Conservation (phyloP, 2,113 vertebrate species). For the Xyliphius kryptos region DNA sequence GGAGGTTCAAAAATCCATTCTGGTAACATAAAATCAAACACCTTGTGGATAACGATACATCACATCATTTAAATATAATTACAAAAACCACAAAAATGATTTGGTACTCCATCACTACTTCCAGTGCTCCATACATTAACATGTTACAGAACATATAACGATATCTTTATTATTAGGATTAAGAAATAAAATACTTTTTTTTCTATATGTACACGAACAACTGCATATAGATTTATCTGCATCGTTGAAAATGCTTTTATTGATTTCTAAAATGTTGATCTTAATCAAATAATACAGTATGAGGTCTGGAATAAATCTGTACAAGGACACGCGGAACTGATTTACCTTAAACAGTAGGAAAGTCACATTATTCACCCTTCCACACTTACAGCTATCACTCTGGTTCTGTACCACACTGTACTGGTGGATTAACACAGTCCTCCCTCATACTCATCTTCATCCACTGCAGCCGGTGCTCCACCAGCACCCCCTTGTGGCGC, state of each 20-base stretch:
- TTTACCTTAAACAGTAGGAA: constrained; percentile 14
- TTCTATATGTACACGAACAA: too few relatives aligned
- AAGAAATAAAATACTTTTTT: too few relatives aligned
- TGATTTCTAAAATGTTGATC: too few relatives aligned
- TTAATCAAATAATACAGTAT: background rate
- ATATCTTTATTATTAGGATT: constrained; percentile 2
- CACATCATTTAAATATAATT: constrained; percentile 7
- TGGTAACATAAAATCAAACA: constrained; percentile 2
- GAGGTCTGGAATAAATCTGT: constrained; percentile 4
- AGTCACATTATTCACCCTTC: background rate
- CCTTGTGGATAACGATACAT: constrained; percentile 23
- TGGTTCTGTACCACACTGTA: too few relatives aligned
- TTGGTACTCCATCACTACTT: background rate
- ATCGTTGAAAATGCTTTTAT: too few relatives aligned
- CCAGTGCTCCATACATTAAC: background rate
- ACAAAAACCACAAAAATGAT: background rate
- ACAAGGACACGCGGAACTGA: background rate
- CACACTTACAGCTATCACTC: background rate
- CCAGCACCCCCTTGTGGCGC: constrained; percentile 67
- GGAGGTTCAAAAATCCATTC: background rate
- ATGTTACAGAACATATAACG: constrained; percentile 19
- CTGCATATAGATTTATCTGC: too few relatives aligned
- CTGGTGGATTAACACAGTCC: constrained; percentile 80
- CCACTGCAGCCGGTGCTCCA: constrained; percentile 62
- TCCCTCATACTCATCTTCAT: constrained; percentile 91